These are phyloP conservation scores for Adelges cooleyi DNA, from an alignment of 1,140 invertebrate genomes.

Conservation along the genomic window DNA sequence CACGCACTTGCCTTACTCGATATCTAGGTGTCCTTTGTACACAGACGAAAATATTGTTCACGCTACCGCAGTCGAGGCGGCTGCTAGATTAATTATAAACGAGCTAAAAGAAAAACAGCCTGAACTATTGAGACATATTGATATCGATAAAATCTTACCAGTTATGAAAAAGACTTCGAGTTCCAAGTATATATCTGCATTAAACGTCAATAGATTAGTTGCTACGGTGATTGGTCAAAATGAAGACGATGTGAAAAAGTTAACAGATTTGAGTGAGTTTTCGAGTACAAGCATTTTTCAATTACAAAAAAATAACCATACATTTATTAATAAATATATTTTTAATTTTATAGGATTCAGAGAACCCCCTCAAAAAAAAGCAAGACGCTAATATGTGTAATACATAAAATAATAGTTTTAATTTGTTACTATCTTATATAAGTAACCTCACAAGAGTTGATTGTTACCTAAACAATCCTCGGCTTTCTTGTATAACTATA, in stretches of 20 bases:
- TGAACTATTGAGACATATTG: neutral
- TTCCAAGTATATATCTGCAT: neutral
- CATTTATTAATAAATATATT: no score
- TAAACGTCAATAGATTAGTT: neutral
- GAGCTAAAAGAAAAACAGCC: neutral
- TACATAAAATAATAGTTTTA: no score
- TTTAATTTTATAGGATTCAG: no score
- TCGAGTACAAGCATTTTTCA: no score
- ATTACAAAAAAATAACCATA: no score
- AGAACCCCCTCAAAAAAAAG: no score
- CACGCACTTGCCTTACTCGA: neutral
- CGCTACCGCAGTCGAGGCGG: constrained; percentile 1
- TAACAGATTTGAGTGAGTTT: constrained; percentile 10
- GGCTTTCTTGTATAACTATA: no score
- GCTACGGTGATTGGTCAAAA: constrained; percentile 1
- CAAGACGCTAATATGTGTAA: no score
- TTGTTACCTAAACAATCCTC: no score
- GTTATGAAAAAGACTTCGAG: neutral
- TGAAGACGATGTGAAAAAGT: neutral
- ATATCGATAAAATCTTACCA: neutral
- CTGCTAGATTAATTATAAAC: constrained; percentile 1
- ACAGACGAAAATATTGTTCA: constrained; percentile 14
- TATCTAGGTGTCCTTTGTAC: neutral
- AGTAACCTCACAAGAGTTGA: no score
- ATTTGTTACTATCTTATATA: no score